Evolutionary conservation across 2,113 vertebrate genomes (phyloP).

Genomic region (Colaptes auratus): DNA sequence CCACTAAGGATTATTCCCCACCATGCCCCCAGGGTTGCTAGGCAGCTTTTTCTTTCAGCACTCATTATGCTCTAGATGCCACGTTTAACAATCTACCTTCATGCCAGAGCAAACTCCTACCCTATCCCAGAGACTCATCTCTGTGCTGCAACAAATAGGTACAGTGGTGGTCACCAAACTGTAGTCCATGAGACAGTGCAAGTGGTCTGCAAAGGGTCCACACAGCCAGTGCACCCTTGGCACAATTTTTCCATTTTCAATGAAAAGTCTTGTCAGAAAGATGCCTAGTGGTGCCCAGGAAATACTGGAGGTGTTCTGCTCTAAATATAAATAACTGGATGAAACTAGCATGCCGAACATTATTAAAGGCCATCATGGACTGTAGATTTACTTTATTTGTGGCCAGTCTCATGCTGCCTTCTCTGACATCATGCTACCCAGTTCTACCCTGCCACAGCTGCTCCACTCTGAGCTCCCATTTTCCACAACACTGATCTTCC

Average conservation of each 20-base stretch:
- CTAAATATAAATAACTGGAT: background rate
- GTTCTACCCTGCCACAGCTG: background rate
- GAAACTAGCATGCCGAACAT: background rate
- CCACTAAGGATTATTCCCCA: constrained; percentile 16
- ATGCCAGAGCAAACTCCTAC: background rate
- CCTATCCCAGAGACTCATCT: background rate
- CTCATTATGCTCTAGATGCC: constrained; percentile 48
- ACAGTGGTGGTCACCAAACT: background rate
- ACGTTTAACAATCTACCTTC: constrained; percentile 13
- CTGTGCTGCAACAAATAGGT: background rate
- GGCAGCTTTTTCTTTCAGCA: constrained; percentile 36
- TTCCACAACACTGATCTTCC: background rate
- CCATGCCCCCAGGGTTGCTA: constrained; percentile 16
- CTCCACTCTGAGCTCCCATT: background rate
- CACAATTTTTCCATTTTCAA: background rate
- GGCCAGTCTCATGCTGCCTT: background rate
- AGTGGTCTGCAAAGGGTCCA: background rate
- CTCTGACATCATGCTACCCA: background rate
- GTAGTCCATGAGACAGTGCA: background rate
- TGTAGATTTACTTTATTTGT: background rate
- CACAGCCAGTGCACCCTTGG: background rate
- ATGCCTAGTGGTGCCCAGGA: background rate
- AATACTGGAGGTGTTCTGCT: background rate
- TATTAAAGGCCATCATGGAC: background rate
- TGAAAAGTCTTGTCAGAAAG: background rate